Conservation (phyloP, 2,113 vertebrate species). For the Synchiropus splendidus region DNA sequence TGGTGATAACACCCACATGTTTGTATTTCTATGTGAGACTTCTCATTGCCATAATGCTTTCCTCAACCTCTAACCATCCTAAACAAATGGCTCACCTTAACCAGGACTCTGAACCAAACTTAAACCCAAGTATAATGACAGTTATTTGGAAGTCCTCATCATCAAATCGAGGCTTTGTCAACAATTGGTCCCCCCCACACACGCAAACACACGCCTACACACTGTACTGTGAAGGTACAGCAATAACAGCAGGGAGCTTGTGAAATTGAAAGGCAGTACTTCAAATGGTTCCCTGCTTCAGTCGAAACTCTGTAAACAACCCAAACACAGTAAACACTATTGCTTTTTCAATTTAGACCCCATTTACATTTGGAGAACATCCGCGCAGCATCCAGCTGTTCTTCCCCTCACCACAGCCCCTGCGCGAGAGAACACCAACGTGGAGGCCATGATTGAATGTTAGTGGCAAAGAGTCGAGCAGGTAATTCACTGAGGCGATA, state of each 20-base stretch:
- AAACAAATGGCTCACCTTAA: no score
- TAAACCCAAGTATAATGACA: no score
- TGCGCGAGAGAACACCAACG: slow-evolving; percentile 33
- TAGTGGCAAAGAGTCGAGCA: slow-evolving; percentile 23
- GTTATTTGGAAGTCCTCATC: no score
- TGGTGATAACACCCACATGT: no score
- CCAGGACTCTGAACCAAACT: no score
- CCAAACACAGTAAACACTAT: slow-evolving; percentile 1
- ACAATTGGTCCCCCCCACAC: no score
- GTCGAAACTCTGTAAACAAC: background rate
- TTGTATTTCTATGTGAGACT: no score
- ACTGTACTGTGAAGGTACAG: slow-evolving; percentile 1
- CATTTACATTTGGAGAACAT: slow-evolving; percentile 19
- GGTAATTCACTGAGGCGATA: slow-evolving; percentile 46
- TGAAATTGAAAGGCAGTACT: background rate
- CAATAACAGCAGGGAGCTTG: slow-evolving; percentile 2
- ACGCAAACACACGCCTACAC: slow-evolving; percentile 3
- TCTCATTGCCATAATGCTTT: no score
- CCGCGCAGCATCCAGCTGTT: slow-evolving; percentile 19
- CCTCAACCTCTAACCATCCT: no score
- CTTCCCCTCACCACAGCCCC: slow-evolving; percentile 35
- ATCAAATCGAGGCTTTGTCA: no score
- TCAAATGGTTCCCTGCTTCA: slow-evolving; percentile 7
- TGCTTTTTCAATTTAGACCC: slow-evolving; percentile 14
- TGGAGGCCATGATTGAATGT: slow-evolving; percentile 41